phyloP scores from a whole-genome alignment of 2,113 vertebrate species.

The Nanorana parkeri region DNA sequence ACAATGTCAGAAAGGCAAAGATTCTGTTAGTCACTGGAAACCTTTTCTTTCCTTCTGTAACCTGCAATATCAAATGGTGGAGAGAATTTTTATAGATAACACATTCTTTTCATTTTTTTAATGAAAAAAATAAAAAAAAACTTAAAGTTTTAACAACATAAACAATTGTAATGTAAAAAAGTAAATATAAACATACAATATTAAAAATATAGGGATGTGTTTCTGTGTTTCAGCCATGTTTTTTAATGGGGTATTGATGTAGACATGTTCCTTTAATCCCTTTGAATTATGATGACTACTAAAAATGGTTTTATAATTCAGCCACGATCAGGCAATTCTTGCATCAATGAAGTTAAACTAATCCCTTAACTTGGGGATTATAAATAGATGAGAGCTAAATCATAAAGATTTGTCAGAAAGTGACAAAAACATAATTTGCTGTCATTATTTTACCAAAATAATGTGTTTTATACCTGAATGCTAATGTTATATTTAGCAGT shows the following conservation, averaged over 20 bases:
- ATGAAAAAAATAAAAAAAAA: too few relatives aligned
- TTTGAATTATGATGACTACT: conserved; percentile 39
- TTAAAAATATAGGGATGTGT: not conserved
- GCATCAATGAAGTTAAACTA: conserved; percentile 51
- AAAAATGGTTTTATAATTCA: conserved; percentile 28
- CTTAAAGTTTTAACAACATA: too few relatives aligned
- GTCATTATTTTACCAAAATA: not conserved
- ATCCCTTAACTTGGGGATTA: conserved; percentile 44
- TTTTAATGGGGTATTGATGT: conserved; percentile 14
- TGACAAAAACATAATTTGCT: conserved; percentile 14
- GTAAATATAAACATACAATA: not conserved
- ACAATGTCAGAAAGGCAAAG: too few relatives aligned
- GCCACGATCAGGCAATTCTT: conserved; percentile 35
- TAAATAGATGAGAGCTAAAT: conserved; percentile 1
- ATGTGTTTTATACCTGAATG: not conserved
- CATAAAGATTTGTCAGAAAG: not conserved
- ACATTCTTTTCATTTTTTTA: too few relatives aligned
- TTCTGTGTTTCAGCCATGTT: not conserved
- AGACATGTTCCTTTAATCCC: conserved; percentile 36
- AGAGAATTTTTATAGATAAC: too few relatives aligned
- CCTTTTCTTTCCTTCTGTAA: too few relatives aligned
- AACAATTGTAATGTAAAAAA: too few relatives aligned
- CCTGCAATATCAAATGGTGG: too few relatives aligned
- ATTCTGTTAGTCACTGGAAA: too few relatives aligned
- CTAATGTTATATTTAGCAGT: not conserved